A percentile compares a stretch with the other conserved stretches of the same genome.
Conservation (phyloP, 2,113 vertebrate species). For the Grammomys dolichurus region DNA sequence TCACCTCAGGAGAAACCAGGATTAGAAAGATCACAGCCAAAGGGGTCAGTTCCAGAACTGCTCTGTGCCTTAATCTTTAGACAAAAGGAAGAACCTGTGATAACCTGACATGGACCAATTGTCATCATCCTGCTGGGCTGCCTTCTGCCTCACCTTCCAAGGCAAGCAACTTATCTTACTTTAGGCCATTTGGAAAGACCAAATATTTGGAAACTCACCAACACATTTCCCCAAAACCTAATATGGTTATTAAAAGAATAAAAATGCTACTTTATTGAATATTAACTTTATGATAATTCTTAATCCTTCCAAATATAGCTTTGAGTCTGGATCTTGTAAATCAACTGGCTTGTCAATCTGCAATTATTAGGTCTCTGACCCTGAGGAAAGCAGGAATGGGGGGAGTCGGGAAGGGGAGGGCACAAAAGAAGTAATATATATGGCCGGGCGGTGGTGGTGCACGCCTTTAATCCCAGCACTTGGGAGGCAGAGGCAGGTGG, state of each 20-base stretch:
- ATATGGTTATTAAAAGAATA: slow-evolving; percentile 8
- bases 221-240: no score
- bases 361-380: neutral
- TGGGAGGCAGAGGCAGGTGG: no score
- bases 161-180: neutral
- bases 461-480: no score
- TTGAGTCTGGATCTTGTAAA: neutral
- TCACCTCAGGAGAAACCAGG: neutral
- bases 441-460: no score
- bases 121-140: neutral
- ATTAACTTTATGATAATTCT: neutral
- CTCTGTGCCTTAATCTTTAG: neutral
- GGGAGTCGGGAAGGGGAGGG: fast-evolving
- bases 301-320: neutral
- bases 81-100: neutral
- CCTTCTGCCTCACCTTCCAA: neutral
- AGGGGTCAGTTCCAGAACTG: neutral
- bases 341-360: neutral
- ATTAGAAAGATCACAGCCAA: neutral
- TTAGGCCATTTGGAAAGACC: neutral
- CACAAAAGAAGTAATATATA: neutral
- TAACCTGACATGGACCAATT: neutral
- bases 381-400: neutral
- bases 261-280: neutral
- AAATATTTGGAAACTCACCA: neutral